Base-by-base conservation (phyloP, 1,140 invertebrate species). In the Solenopsis fugax region DNA sequence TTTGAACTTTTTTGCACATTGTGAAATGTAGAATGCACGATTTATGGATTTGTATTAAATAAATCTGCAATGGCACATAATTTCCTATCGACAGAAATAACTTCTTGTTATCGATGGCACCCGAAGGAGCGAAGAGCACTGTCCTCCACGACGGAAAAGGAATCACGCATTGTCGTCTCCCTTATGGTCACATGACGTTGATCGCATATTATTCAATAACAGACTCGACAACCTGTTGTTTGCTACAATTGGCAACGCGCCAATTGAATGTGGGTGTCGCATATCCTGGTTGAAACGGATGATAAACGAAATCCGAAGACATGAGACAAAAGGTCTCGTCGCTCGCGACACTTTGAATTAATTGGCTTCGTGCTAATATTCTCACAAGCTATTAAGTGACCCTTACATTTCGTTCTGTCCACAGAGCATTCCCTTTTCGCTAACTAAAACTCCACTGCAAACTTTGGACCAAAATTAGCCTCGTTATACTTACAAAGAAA, bases 181-280 rank as follows among this genome's bases (percentile, higher is more conserved):
- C 87, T 91, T 89, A 91, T 91, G 78, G 87, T 91, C 78, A 62
- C 65, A 54, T 91, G 87, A 91, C 89, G 89, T 75, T 89, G 90
- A 91, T 89, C 80, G 89, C 90, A 91, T 91, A 91, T 91, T 91
- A 91, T 91, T 91, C 90, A 91, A 91, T 91, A 91, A 86, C 87
- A 87, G 89, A 45, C 72, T 24, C 80, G 89, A 71, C 90, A 91
- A 91, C 90, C 90, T 91, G 90, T 91, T 91, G 90, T 91, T 89
- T 89, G 89, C 89, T 89, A 72, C 90, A 91, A 91, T 91, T 91
- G 90, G 90, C 90, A 78, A 87, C 65, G 85, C 80, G 89, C 90
- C 90, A 91, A 91, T 91, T 91, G 89, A 86, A 87, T 64, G 87
- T 91, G 87, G 87, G 90, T 87, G 90, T 91, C 81, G 77, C 85